These are phyloP conservation scores for Dendronephthya gigantea DNA, from an alignment of 64 coral and sea anemone species.

Conservation along the genomic window DNA sequence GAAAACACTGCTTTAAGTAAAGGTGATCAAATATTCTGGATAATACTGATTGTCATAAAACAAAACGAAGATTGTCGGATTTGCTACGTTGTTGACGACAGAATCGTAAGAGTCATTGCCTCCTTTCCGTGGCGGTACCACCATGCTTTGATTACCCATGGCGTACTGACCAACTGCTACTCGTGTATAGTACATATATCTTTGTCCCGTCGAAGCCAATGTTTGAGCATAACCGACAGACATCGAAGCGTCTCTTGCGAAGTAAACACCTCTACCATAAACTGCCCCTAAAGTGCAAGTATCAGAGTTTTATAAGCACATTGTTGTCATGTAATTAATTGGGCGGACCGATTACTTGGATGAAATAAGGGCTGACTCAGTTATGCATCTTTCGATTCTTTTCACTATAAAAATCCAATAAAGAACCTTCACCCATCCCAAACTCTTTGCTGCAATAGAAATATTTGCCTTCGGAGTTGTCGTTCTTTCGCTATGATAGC, in stretches of 20 bases:
- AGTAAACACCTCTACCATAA: conserved; percentile 52
- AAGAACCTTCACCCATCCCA: too few species aligned
- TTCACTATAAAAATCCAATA: too few species aligned
- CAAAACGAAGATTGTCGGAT: conserved; percentile 37
- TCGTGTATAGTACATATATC: conserved; percentile 58
- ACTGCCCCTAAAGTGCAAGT: neutral
- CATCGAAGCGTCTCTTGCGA: conserved; percentile 42
- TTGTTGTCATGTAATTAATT: too few species aligned
- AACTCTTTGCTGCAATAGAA: too few species aligned
- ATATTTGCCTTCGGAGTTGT: too few species aligned
- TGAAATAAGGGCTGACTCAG: too few species aligned
- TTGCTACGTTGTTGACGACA: conserved; percentile 7
- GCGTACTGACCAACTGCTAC: conserved; percentile 60
- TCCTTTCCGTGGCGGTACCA: conserved; percentile 26
- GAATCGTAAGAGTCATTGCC: conserved; percentile 29
- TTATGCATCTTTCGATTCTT: too few species aligned
- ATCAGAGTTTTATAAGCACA: too few species aligned
- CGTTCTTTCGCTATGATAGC: too few species aligned
- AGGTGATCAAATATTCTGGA: conserved; percentile 44
- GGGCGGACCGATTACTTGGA: too few species aligned
- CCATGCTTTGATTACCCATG: neutral
- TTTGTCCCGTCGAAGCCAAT: neutral
- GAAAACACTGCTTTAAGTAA: neutral
- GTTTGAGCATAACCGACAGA: conserved; percentile 46
- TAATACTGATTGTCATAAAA: conserved; percentile 57